Conservation (phyloP, 2,797 vertebrate species). For the Sebastes oblongus region DNA sequence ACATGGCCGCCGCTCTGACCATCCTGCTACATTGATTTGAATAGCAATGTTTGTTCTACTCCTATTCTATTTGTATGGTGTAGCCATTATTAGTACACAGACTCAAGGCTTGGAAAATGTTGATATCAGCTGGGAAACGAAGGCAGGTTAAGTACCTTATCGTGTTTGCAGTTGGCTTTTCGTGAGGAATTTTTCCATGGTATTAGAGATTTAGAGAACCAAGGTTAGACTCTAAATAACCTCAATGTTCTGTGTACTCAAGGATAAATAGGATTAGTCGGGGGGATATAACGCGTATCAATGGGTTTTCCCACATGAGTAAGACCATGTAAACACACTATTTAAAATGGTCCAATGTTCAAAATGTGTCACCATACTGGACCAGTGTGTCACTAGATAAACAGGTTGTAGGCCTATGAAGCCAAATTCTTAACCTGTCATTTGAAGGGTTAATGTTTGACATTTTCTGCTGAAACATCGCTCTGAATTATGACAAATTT, state of each 20-base stretch:
- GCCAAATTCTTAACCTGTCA: not conserved
- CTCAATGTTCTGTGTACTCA: not conserved
- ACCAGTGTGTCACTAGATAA: conserved; percentile 21
- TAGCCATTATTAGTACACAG: not conserved
- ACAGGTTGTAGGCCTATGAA: not conserved
- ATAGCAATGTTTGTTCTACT: too few relatives aligned
- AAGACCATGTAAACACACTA: not conserved
- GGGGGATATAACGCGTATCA: not conserved
- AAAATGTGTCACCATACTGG: not conserved
- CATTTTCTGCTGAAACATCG: conserved; percentile 18
- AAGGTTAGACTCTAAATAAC: not conserved
- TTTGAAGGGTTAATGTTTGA: conserved; percentile 63
- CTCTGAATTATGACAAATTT: conserved; percentile 3
- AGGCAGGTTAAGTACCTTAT: not conserved
- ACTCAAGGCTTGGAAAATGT: not conserved
- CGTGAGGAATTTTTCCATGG: not conserved
- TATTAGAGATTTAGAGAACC: not conserved
- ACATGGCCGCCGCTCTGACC: too few relatives aligned
- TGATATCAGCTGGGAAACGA: not conserved
- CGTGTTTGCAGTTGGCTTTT: not conserved
- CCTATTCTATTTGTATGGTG: too few relatives aligned
- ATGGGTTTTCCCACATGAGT: not conserved
- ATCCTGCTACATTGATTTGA: too few relatives aligned
- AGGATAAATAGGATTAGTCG: not conserved
- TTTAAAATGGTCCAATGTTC: not conserved